Evolutionary conservation across 1,140 invertebrate genomes (phyloP), one percentile per base, ranked within the genome.

Genomic region (Bacillus rossius): DNA sequence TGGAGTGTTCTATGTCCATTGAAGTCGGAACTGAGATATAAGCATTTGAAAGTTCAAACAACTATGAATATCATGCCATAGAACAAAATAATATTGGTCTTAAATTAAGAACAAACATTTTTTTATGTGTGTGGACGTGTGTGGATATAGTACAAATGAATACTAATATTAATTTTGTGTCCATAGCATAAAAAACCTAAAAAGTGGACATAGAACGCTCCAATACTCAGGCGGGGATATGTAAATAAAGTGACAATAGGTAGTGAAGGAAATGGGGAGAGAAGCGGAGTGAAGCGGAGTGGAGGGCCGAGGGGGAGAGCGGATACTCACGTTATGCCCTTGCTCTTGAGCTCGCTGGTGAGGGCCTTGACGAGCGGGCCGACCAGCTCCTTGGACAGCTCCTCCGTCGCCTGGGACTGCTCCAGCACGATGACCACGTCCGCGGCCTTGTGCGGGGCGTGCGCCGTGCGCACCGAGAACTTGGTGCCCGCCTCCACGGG

Each of bases 381-480:
- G 40, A 79, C 51, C 22, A 79, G 60, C 17, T 78, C 74, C 51
- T 77, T 77, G 65, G 73, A 78, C 8, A 77, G 53, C 45, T 77
- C 76, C 37, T 76, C 73, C 52, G 79, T 80, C 1, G 72, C 60
- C 14, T 60, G 19, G 40, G 66, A 69, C 65, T 71, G 83, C 72
- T 91, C 87, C n/a, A 90, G 76, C 5, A 86, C 75, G 34, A 91
- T 74, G 4, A 91, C 71, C 58, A 91, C 76, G 64, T 91, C 89
- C 8, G 87, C 88, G 61, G 86, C 76, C 55, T 85, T 87, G 41
- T 77, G 77, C 1, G 86, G 87, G 22, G 81, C 67, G 41, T 77
- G 77, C 1, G 86, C 87, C 23, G 81, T 67, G 14, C 43, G 42
- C 22, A 88, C 74, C 41, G 79, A 81, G 67, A 87, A 86, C 19